A percentile compares a stretch with the other conserved stretches of the same genome.
These are phyloP conservation scores for Spinibarbus caldwelli DNA, from an alignment of 2,797 vertebrate genomes.

Conservation along the genomic window DNA sequence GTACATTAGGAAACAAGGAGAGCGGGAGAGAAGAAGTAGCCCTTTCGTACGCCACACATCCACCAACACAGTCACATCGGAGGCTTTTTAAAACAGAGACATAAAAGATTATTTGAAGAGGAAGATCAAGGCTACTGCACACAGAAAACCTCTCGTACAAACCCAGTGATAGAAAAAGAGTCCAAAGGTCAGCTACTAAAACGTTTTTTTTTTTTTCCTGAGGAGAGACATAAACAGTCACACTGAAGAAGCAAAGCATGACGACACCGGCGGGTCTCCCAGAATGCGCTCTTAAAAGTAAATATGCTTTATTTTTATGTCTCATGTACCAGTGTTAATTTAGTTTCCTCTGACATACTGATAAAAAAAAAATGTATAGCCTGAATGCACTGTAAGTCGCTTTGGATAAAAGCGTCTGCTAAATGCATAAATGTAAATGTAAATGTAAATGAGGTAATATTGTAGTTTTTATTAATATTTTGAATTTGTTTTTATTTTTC, in stretches of 20 bases:
- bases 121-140: constrained; percentile 53
- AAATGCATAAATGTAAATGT: no score
- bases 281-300: background rate
- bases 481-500: background rate
- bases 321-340: background rate
- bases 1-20: background rate
- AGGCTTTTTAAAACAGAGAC: constrained; percentile 5
- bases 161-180: background rate
- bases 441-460: background rate
- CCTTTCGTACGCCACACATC: background rate
- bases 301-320: background rate
- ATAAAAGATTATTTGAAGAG: constrained; percentile 6
- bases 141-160: background rate
- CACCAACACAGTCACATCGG: background rate
- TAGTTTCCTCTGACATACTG: no score
- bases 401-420: no score
- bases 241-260: background rate
- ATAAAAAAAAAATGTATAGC: no score
- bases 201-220: background rate
- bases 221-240: background rate
- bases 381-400: no score
- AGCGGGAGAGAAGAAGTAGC: background rate
- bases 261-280: background rate
- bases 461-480: background rate
- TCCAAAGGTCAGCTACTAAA: background rate